Base-by-base conservation (phyloP, 1,140 invertebrate genomes). In the Musca vetustissima region DNA sequence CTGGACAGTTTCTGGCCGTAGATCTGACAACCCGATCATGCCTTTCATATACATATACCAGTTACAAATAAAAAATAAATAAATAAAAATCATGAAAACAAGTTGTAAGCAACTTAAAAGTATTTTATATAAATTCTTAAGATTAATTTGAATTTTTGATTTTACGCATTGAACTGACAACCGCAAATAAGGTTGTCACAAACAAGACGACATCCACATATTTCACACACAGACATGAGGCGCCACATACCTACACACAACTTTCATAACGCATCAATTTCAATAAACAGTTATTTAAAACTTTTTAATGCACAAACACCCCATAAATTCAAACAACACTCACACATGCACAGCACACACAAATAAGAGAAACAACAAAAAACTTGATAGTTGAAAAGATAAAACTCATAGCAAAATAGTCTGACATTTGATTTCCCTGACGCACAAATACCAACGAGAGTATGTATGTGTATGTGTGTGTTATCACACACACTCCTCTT, bases 271-370 rank as follows among this genome's bases (percentile, higher is more conserved):
- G 24, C 53, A 57, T 57, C 53, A 57, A 57, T 57, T 57, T 28
- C 53, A 57, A 57, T 57, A 57, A 57, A 57, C 53, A 57, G 53
- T 57, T 57, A 57, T 57, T 57, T 57, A 57, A 57, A 57, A 57
- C 13, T 57, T 57, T 57, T 57, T 57, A 57, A 57, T 57, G 53
- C 53, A 43, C 36, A 43, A 43, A 43, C 36, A 57, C 15, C 53
- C 53, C 24, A 57, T 57, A 57, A 25, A 57, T 25, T 28, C 24
- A 25, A 2, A 28, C 53, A 57, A 14, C 52, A 53, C 22, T 14
- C 4, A 57, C 24, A 57, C 3, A 24, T 22, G 28, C 25, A 57
- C 19, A 57, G 53, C 4, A 28, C 15, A 57, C 13, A 57, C 14
- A 57, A 15, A 57, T 17, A 28, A 43, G 36, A 43, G 11, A 43